These are phyloP conservation scores for Crypturellus tataupa DNA, from an alignment of 2,797 vertebrate genomes.

Conservation along the genomic window DNA sequence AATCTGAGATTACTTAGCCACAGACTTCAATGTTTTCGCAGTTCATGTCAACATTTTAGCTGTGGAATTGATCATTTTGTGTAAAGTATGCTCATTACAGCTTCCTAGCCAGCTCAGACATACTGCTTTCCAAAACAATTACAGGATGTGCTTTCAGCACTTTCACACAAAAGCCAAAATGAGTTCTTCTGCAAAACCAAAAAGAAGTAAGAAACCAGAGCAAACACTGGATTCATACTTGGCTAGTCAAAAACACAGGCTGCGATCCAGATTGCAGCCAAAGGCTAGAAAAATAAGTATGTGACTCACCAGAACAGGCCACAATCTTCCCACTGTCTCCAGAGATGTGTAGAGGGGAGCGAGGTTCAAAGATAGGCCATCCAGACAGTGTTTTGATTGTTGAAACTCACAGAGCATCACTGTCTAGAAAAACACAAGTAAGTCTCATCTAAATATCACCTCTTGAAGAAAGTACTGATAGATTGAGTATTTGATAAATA, in stretches of 20 bases:
- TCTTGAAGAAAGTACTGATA: background rate
- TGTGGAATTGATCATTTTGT: background rate
- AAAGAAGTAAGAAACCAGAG: slow-evolving; percentile 14
- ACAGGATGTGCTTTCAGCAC: background rate
- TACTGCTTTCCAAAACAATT: background rate
- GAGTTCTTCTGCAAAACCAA: slow-evolving; percentile 30
- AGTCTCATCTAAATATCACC: background rate
- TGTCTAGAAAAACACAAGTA: background rate
- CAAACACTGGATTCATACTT: background rate
- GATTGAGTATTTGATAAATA: background rate
- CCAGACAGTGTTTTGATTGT: background rate
- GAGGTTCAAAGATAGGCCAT: background rate
- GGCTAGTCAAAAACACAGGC: slow-evolving; percentile 23
- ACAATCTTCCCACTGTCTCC: background rate
- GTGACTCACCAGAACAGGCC: background rate
- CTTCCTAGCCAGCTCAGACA: background rate
- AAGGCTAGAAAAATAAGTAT: slow-evolving; percentile 1
- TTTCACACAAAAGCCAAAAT: slow-evolving; percentile 1
- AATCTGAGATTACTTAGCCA: background rate
- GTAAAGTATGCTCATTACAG: background rate
- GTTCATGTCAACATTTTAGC: background rate
- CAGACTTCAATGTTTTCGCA: background rate
- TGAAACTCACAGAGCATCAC: background rate
- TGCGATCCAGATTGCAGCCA: background rate
- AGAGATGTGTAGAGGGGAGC: rapidly evolving